These are phyloP conservation scores for Octodon degus DNA, from an alignment of 2,113 vertebrate species.

Conservation along the genomic window DNA sequence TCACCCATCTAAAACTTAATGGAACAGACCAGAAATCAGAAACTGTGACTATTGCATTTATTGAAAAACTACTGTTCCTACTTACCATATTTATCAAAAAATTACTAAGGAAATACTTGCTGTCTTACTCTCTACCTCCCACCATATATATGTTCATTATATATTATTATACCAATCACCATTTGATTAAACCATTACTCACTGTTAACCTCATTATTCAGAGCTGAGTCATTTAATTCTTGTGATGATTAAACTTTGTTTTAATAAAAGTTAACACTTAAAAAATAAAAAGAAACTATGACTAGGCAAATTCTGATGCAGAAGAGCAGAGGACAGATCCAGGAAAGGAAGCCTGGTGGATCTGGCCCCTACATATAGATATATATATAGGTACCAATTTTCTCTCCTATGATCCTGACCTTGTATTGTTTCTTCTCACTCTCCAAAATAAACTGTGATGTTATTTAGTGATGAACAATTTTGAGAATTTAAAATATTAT, in stretches of 20 bases:
- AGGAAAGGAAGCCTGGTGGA: not conserved
- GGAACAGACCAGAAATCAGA: not conserved
- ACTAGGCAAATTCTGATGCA: not conserved
- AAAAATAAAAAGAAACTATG: not conserved
- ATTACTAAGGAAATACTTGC: not conserved
- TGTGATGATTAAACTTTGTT: slow-evolving; percentile 9
- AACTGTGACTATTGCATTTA: not conserved
- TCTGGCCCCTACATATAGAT: not conserved
- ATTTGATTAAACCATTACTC: slow-evolving; percentile 41
- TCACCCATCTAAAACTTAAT: not conserved
- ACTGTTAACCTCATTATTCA: slow-evolving; percentile 33
- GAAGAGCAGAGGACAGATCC: not conserved
- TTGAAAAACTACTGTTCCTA: not conserved
- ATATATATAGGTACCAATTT: not conserved
- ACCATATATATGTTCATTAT: not conserved
- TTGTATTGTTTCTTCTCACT: not conserved
- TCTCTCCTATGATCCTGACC: not conserved
- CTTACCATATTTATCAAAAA: no score
- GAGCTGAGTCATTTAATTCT: not conserved
- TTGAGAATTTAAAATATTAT: not conserved
- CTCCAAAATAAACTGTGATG: slow-evolving; percentile 8
- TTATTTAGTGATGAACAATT: not conserved
- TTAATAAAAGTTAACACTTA: slow-evolving; percentile 6
- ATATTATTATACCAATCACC: not conserved
- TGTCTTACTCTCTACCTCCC: not conserved